phyloP scores from a whole-genome alignment of 1,140 invertebrate species.

The Musca domestica region DNA sequence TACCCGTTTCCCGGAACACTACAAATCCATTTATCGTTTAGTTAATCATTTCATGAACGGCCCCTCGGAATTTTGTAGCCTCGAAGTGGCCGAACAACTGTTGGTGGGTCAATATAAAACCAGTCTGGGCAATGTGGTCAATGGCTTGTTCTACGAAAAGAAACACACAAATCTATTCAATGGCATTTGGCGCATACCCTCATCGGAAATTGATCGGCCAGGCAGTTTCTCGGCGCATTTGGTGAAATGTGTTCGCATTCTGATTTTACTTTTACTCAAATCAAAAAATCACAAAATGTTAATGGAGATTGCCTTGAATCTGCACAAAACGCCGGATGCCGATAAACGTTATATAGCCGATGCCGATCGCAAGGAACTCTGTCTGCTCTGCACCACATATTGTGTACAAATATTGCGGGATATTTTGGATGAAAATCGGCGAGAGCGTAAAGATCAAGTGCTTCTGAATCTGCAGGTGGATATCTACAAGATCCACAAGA shows the following conservation, averaged over 20 bases:
- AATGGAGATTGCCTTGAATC: slow-evolving; percentile 75
- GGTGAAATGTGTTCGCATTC: slow-evolving; percentile 75
- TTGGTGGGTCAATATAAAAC: slow-evolving; percentile 68
- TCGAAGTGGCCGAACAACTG: slow-evolving; percentile 68
- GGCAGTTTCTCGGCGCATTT: slow-evolving; percentile 91
- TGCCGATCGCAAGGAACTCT: slow-evolving; percentile 31
- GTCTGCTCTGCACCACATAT: slow-evolving; percentile 26
- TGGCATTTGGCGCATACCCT: slow-evolving; percentile 88
- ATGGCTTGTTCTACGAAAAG: slow-evolving; percentile 81
- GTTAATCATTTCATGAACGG: slow-evolving; percentile 81
- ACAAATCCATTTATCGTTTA: slow-evolving; percentile 87
- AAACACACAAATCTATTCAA: slow-evolving; percentile 88
- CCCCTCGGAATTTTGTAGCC: slow-evolving; percentile 63
- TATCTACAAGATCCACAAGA: slow-evolving; percentile 34
- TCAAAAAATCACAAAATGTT: slow-evolving; percentile 77
- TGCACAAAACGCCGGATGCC: slow-evolving; percentile 75
- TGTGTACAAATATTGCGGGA: slow-evolving; percentile 29
- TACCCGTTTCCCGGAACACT: slow-evolving; percentile 83
- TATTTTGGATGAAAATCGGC: slow-evolving; percentile 18
- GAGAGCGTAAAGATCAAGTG: slow-evolving; percentile 26
- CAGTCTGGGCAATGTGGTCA: slow-evolving; percentile 63
- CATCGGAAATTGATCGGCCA: slow-evolving; percentile 84
- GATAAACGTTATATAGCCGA: slow-evolving; percentile 60
- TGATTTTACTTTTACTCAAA: slow-evolving; percentile 77
- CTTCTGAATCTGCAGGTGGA: slow-evolving; percentile 31